Evolutionary conservation across 2,888 invertebrate genomes (phyloP), one percentile per base, ranked within the genome.

Genomic region (Drosophila nr. medialis): DNA sequence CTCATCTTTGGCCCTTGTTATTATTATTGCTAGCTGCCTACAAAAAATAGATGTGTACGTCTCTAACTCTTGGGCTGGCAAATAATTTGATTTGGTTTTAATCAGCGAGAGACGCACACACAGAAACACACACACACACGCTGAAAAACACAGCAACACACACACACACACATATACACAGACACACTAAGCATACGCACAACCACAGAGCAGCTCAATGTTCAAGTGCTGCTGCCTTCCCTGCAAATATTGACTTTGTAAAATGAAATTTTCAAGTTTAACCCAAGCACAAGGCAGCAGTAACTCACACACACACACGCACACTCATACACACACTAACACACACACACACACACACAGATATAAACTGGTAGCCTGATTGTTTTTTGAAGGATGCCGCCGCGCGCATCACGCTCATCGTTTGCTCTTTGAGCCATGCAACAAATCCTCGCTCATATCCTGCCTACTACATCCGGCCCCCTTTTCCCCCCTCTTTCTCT

Each of bases 81-180:
- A 92, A 92, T 92, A 92, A 92, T 90, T 92, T 92, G 92, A 92
- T 92, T 92, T 91, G 91, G 92, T 92, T 92, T 92, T 92, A 92
- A 92, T 92, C 92, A 92, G 89, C 89, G 66, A 70, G 55, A 79
- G 73, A 69, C 64, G 56, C 48, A 65, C 45, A 68, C 54, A 51
- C 36, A 40, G 13, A 11, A 13, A 61, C 18, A 50, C 27, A 56
- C 24, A 49, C 8, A 53, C 11, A 45, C 40, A 40, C 34, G 30
- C 50, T 10, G 32, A 32, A 32, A 32, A 32, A 4, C 32, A 10
- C 32, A 10, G 32, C 32, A 32, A 32, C 32, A 50, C 30, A 58
- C 27, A 50, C 30, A 55, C 34, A 24, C 30, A 58, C 27, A 50
- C 30, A 55, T 29, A 24, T 4, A 51, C 21, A 48, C 51, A 42